Conservation (phyloP, 2,113 vertebrate genomes). For the Aegotheles bennettii region DNA sequence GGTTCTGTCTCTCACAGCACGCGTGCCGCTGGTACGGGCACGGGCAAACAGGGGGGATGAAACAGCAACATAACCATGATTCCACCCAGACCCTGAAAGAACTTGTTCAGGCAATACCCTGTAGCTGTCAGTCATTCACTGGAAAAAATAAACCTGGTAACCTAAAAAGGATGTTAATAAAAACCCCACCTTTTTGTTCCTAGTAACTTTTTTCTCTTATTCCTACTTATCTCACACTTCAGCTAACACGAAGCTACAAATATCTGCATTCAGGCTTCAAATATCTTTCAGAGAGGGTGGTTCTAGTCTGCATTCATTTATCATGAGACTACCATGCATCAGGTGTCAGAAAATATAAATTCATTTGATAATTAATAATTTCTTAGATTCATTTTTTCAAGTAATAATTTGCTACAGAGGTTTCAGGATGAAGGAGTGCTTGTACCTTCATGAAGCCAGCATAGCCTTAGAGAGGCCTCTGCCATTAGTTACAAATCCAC, state of each 20-base stretch:
- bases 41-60: background rate
- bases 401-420: background rate
- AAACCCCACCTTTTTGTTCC: background rate
- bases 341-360: background rate
- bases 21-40: background rate
- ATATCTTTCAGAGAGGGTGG: background rate
- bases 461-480: background rate
- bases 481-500: background rate
- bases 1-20: background rate
- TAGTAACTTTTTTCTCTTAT: background rate
- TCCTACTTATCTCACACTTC: background rate
- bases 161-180: background rate
- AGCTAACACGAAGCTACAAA: background rate
- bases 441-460: background rate
- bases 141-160: background rate
- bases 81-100: background rate
- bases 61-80: background rate
- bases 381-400: background rate
- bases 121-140: background rate
- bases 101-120: background rate
- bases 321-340: background rate
- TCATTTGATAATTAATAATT: background rate
- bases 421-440: background rate
- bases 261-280: background rate
- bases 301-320: background rate